phyloP scores from a whole-genome alignment of 2,113 vertebrate species.

The Notechis scutatus region DNA sequence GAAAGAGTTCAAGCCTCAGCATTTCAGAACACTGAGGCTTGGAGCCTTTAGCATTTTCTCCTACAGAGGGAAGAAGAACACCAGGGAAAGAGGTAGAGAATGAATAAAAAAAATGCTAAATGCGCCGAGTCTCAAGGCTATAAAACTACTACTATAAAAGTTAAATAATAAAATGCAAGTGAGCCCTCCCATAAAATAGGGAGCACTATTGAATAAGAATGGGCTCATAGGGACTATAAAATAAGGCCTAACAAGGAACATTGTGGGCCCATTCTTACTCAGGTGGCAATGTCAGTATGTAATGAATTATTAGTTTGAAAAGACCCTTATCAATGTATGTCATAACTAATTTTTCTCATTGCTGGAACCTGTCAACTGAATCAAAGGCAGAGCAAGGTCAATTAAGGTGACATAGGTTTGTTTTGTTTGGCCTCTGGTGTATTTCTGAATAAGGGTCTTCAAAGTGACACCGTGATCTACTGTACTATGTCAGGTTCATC shows the following conservation, averaged over 20 bases:
- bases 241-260: not conserved
- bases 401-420: not conserved
- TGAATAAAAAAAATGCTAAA: not conserved
- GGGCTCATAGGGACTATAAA: not conserved
- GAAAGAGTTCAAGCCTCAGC: not conserved
- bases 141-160: not conserved
- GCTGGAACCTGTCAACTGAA: not conserved
- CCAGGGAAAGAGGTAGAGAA: not conserved
- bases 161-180: not conserved
- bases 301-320: not conserved
- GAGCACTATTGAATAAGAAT: not conserved
- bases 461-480: not conserved
- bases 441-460: not conserved
- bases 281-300: not conserved
- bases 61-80: not conserved
- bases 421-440: not conserved
- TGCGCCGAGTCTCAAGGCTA: not conserved
- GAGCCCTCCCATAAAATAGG: not conserved
- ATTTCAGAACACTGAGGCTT: not conserved
- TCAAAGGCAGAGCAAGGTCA: not conserved
- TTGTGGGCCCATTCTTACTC: not conserved
- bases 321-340: not conserved
- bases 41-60: not conserved
- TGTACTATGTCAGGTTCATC: conserved; percentile 9
- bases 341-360: not conserved